These are phyloP conservation scores for Florisuga fusca DNA, from an alignment of 2,797 vertebrate genomes.

Conservation along the genomic window DNA sequence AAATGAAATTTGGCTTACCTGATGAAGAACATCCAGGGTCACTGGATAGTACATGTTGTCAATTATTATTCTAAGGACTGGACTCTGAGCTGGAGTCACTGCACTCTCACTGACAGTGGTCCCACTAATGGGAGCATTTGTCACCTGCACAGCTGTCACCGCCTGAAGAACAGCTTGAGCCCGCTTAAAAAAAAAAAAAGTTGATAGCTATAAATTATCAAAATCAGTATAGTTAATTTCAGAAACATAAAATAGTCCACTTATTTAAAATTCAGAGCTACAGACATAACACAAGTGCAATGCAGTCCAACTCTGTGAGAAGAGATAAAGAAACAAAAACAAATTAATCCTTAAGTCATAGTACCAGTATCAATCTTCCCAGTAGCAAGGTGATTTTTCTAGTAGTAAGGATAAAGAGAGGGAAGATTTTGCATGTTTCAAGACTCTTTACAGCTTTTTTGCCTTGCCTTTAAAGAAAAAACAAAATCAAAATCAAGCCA, in stretches of 20 bases:
- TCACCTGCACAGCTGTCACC: conserved; percentile 90
- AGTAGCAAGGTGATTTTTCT: neutral
- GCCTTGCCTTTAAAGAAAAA: neutral
- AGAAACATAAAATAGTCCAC: neutral
- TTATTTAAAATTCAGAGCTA: neutral
- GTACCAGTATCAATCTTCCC: neutral
- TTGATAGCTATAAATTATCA: neutral
- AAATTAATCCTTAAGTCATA: neutral
- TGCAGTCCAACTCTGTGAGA: neutral
- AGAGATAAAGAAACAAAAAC: neutral
- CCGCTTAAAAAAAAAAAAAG: conserved; percentile 78
- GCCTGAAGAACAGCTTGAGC: conserved; percentile 93
- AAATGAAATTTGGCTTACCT: conserved; percentile 81
- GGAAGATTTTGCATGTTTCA: conserved; percentile 6
- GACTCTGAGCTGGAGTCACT: conserved; percentile 90
- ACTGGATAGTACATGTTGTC: conserved; percentile 99
- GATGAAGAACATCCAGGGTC: conserved; percentile 96
- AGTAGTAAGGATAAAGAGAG: neutral
- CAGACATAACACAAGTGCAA: conserved; percentile 9
- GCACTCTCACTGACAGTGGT: conserved; percentile 89
- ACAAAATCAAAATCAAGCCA: neutral
- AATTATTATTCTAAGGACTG: conserved; percentile 96
- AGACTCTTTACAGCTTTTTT: neutral
- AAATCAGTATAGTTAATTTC: neutral
- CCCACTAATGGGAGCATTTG: conserved; percentile 89